Percentiles rank a stretch among this genome's conserved stretches.
These are phyloP conservation scores for Valencia hispanica DNA, from an alignment of 2,797 vertebrate species.

Conservation along the genomic window DNA sequence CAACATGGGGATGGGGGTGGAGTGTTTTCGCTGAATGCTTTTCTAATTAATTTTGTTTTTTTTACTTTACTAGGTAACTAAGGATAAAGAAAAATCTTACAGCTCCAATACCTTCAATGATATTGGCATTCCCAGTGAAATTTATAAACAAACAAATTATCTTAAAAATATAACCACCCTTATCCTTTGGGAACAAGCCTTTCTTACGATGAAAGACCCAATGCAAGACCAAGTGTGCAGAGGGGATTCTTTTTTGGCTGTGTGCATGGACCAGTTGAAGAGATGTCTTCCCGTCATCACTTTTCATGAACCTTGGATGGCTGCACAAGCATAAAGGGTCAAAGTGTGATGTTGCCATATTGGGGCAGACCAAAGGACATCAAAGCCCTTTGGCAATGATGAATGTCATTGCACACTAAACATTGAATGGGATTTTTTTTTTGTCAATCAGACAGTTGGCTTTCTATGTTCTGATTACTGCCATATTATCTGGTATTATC, in stretches of 20 bases:
- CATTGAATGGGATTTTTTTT: slow-evolving; percentile 61
- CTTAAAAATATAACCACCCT: slow-evolving; percentile 11
- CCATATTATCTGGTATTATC: slow-evolving; percentile 56
- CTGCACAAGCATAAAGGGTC: slow-evolving; percentile 53
- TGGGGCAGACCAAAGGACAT: slow-evolving; percentile 56
- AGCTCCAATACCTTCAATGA: not conserved
- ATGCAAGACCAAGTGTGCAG: slow-evolving; percentile 12
- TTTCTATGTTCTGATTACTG: slow-evolving; percentile 33
- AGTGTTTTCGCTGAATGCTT: no score
- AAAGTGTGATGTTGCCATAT: slow-evolving; percentile 43
- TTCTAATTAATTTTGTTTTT: not conserved
- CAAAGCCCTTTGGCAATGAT: slow-evolving; percentile 62
- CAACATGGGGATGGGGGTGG: no score
- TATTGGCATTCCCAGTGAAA: slow-evolving; percentile 11
- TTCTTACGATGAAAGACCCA: slow-evolving; percentile 30
- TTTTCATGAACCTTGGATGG: slow-evolving; percentile 53
- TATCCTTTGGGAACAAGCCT: slow-evolving; percentile 18
- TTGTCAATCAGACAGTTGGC: slow-evolving; percentile 46
- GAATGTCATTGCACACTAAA: slow-evolving; percentile 71
- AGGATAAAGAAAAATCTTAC: not conserved
- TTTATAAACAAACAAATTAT: slow-evolving; percentile 18
- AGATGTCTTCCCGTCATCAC: slow-evolving; percentile 32
- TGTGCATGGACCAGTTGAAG: slow-evolving; percentile 13
- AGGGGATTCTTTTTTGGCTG: slow-evolving; percentile 27
- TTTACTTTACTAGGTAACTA: not conserved